These are phyloP conservation scores for Aurelia coerulea DNA, from an alignment of 30 jellyfish, hydroid and myxozoan species.

Conservation along the genomic window DNA sequence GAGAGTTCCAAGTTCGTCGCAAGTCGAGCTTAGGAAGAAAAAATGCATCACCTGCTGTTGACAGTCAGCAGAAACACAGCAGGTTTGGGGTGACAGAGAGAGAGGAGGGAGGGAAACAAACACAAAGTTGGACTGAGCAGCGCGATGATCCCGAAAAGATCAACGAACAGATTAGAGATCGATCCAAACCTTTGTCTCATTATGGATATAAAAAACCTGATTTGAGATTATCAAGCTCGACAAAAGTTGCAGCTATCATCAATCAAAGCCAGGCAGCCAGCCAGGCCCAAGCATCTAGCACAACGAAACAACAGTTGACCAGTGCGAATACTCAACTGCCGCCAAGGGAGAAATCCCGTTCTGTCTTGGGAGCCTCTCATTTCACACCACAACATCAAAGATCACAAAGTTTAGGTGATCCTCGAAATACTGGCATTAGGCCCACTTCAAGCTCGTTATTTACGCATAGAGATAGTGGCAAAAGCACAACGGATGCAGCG, in stretches of 20 bases:
- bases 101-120: conserved; percentile 63
- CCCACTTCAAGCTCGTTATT: conserved; percentile 14
- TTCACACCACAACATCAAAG: conserved; percentile 46
- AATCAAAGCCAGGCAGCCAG: conserved; percentile 45
- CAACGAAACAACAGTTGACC: conserved; percentile 58
- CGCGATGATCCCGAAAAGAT: conserved; percentile 63
- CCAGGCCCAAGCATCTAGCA: conserved; percentile 46
- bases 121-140: conserved; percentile 61
- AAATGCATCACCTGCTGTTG: conserved; percentile 53
- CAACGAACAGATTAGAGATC: conserved; percentile 49
- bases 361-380: conserved; percentile 53
- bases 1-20: conserved; percentile 62
- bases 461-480: conserved; percentile 21
- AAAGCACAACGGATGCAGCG: conserved; percentile 40
- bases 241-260: conserved; percentile 58
- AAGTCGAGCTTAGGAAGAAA: conserved; percentile 62
- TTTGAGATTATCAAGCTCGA: conserved; percentile 48
- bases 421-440: neutral
- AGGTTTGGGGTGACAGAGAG: conserved; percentile 62
- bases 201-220: conserved; percentile 21
- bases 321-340: conserved; percentile 61
- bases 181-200: conserved; percentile 25
- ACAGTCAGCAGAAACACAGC: conserved; percentile 70
- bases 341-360: conserved; percentile 65
- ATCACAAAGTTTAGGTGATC: conserved; percentile 40